These are phyloP conservation scores for Lophius americanus DNA, from an alignment of 2,797 vertebrate species.

Conservation along the genomic window DNA sequence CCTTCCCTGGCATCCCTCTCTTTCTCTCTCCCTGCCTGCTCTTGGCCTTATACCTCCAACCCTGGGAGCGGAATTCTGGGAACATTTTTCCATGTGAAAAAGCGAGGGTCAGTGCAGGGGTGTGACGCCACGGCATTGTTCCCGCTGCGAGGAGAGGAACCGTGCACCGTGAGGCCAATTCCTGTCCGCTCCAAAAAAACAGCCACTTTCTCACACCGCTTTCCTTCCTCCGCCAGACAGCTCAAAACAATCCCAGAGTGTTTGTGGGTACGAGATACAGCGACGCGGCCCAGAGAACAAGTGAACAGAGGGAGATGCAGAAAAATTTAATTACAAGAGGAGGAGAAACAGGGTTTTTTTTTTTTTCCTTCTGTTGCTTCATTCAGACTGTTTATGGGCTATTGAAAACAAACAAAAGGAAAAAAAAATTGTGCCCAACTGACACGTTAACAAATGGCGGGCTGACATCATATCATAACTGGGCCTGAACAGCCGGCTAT, in stretches of 20 bases:
- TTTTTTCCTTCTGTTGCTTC: conserved; percentile 61
- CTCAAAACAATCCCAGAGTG: conserved; percentile 85
- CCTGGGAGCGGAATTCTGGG: conserved; percentile 87
- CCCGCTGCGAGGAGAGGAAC: conserved; percentile 85
- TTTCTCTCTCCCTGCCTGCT: conserved; percentile 36
- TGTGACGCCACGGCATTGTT: conserved; percentile 88
- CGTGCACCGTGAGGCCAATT: conserved; percentile 86
- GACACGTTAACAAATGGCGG: conserved; percentile 55
- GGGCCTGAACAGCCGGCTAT: conserved; percentile 44
- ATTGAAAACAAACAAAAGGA: conserved; percentile 73
- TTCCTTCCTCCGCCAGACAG: conserved; percentile 86
- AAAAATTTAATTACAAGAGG: conserved; percentile 58
- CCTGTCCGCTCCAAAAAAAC: conserved; percentile 86
- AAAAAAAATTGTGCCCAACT: conserved; percentile 59
- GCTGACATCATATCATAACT: conserved; percentile 61
- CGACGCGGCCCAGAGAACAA: conserved; percentile 45
- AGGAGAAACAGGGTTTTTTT: conserved; percentile 51
- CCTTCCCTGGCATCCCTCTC: conserved; percentile 48
- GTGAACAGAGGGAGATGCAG: conserved; percentile 55
- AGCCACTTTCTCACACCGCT: conserved; percentile 87
- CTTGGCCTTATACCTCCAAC: conserved; percentile 76
- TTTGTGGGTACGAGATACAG: conserved; percentile 68
- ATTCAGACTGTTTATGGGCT: conserved; percentile 74
- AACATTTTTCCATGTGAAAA: conserved; percentile 88
- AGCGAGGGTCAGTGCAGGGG: conserved; percentile 82